Conservation (phyloP, 2,797 vertebrate species). For the Sylvia borin region DNA sequence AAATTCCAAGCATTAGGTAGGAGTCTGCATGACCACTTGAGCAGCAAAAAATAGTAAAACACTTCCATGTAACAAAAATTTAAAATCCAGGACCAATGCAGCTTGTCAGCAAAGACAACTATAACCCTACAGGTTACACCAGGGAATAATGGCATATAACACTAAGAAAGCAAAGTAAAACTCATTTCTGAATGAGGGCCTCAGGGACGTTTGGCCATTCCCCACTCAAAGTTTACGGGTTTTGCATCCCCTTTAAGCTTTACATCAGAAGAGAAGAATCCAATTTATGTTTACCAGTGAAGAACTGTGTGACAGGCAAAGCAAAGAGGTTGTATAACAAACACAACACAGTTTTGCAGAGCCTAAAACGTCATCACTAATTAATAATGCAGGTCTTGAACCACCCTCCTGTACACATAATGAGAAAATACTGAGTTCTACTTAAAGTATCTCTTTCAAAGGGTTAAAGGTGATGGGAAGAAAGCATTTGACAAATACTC, state of each 20-base stretch:
- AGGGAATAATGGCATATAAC: not conserved
- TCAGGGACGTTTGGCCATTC: not conserved
- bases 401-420: not conserved
- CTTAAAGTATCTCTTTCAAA: not conserved
- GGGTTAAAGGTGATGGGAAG: not conserved
- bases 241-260: not conserved
- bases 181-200: not conserved
- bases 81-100: not conserved
- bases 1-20: not conserved
- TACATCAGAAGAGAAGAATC: not conserved
- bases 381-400: not conserved
- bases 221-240: not conserved
- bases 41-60: not conserved
- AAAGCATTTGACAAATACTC: not conserved
- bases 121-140: not conserved
- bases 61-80: not conserved
- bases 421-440: not conserved
- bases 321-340: not conserved
- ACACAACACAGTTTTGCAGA: not conserved
- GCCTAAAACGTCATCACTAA: not conserved
- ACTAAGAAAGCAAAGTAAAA: not conserved
- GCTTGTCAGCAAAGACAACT: not conserved
- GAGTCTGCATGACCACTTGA: not conserved
- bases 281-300: not conserved
- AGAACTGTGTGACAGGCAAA: not conserved